Percentiles rank a stretch among this genome's conserved stretches.
These are phyloP conservation scores for Myoxocephalus aenaeus DNA, from an alignment of 2,797 vertebrate species.

Conservation along the genomic window DNA sequence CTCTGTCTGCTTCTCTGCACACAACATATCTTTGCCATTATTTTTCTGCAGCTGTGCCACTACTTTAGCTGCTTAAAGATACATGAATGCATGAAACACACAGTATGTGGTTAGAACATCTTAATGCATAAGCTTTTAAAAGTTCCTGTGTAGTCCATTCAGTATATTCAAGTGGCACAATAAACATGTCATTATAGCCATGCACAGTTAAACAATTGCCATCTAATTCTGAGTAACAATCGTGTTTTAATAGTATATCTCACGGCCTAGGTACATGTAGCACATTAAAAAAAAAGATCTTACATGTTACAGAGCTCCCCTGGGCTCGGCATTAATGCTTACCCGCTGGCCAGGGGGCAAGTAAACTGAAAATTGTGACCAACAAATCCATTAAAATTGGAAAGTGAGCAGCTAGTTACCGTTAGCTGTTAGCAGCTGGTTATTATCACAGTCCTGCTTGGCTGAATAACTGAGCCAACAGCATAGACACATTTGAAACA, in stretches of 20 bases:
- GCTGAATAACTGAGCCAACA: no score
- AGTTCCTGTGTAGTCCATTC: neutral
- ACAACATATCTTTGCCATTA: neutral
- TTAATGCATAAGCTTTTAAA: neutral
- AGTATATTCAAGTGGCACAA: neutral
- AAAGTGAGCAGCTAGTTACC: no score
- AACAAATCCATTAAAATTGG: no score
- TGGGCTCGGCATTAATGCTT: no score
- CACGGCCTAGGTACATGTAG: neutral
- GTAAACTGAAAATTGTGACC: no score
- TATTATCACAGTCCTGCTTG: no score
- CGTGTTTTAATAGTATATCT: neutral
- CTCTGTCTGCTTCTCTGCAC: neutral
- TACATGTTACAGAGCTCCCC: no score
- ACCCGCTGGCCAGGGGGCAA: no score
- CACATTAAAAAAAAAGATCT: neutral
- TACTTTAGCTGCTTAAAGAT: neutral
- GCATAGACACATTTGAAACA: no score
- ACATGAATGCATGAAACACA: neutral
- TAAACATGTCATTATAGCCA: neutral
- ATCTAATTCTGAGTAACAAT: neutral
- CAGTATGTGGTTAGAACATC: no score
- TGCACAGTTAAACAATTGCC: constrained; percentile 4
- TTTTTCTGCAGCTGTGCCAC: neutral
- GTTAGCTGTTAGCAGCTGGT: no score